These are phyloP conservation scores for Oncorhynchus masou DNA, from an alignment of 2,113 vertebrate species.

Conservation along the genomic window DNA sequence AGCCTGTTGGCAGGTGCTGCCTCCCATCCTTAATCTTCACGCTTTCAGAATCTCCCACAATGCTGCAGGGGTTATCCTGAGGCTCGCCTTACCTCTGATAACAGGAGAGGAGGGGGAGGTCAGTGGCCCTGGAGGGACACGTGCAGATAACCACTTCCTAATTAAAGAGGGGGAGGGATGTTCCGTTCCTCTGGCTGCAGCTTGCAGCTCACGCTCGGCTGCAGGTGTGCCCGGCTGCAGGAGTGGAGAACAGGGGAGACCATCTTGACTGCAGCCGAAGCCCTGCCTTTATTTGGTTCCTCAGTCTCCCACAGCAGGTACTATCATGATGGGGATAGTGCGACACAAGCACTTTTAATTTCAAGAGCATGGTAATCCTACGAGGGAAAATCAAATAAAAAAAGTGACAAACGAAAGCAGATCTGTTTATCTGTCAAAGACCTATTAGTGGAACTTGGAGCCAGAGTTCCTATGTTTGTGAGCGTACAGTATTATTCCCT, in stretches of 20 bases:
- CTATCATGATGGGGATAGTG: neutral
- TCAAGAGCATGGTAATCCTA: neutral
- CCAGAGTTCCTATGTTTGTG: neutral
- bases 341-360: neutral
- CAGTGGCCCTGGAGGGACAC: neutral
- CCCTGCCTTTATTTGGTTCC: neutral
- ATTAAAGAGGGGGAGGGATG: slow-evolving; percentile 38
- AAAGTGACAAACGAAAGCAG: neutral
- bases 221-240: neutral
- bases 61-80: slow-evolving; percentile 30
- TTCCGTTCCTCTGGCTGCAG: slow-evolving; percentile 35
- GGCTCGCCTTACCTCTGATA: slow-evolving; percentile 43
- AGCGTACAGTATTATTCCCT: neutral
- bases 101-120: slow-evolving; percentile 18
- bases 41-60: slow-evolving; percentile 58
- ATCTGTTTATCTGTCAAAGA: neutral
- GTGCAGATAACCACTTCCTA: slow-evolving; percentile 41
- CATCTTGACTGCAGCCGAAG: neutral
- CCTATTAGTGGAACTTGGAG: neutral
- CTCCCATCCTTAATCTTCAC: slow-evolving; percentile 56
- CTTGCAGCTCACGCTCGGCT: neutral
- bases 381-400: neutral
- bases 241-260: neutral
- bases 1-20: slow-evolving; percentile 44
- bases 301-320: too few relatives aligned